Base-by-base conservation (phyloP, 2,888 invertebrate genomes). In the Eilema sororculum region DNA sequence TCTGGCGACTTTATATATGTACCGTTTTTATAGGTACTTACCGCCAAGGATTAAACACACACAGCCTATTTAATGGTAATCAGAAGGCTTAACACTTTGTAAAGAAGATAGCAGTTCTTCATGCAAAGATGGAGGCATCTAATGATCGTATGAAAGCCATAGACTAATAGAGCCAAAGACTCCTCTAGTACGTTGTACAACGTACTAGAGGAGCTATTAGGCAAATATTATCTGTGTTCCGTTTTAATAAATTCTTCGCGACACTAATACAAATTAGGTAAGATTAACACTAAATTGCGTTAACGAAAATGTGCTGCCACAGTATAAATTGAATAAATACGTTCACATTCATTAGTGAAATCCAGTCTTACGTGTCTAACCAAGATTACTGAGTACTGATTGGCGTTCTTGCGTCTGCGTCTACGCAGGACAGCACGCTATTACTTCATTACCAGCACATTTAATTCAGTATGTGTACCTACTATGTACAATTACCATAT, bases 401-500 rank as follows among this genome's bases (percentile, higher is more conserved):
- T 52, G 52, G 6, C 52, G 52, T 52, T 52, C n/a, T 52, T 6
- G 5, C 16, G 20, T 20, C 41, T 24, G 24, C 58, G 58, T 25
- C 16, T 58, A 13, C 16, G 20, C 59, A 24, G 9, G 25, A 12
- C 13, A 25, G 25, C 33, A 12, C 0, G 20, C n/a, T 64, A 52
- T n/a, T 33, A 57, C 57, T 56, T 12, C 57, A 58, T 41, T 24
- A 56, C 6, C 46, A 58, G 63, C 13, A 64, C 67, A 65, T 22
- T 58, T 65, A 71, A 71, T 68, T 64, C 59, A 41, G 41, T 41
- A 64, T 56, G 52, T 61, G 61, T 52, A 58, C 13, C 28, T 68
- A 68, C 33, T 52, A 67, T 57, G 16, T 68, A 61, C 59, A 71
- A 80, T 81, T 79, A 76, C 77, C 76, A 78, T 77, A 72, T 72